Conservation (phyloP, 2,113 vertebrate species). For the Melanocharis versteri region DNA sequence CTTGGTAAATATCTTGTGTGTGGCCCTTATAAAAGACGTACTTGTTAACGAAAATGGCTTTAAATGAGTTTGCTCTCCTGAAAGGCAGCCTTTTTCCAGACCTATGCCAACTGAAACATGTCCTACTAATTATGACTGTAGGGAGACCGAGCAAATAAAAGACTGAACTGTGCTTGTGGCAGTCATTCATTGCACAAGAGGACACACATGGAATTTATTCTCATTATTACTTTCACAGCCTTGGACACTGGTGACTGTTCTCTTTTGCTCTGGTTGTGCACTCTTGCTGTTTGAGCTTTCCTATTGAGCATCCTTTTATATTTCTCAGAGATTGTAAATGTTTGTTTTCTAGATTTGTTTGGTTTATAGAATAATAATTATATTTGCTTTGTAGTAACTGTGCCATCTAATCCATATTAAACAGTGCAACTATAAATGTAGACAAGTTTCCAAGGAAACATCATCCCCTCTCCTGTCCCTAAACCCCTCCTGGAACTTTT, state of each 20-base stretch:
- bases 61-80: background rate
- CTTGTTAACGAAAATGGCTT: background rate
- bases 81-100: background rate
- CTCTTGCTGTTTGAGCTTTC: background rate
- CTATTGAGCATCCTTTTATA: background rate
- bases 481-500: background rate
- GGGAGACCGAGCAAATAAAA: background rate
- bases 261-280: background rate
- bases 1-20: background rate
- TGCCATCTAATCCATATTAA: constrained; percentile 47
- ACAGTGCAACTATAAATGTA: background rate
- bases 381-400: constrained; percentile 25
- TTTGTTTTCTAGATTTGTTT: constrained; percentile 60
- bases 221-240: background rate
- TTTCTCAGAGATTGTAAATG: background rate
- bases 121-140: background rate
- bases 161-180: background rate
- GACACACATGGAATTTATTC: background rate
- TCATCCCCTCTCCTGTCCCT: background rate
- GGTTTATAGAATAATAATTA: constrained; percentile 54
- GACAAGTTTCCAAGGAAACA: constrained; percentile 66
- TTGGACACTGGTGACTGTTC: background rate
- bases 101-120: background rate
- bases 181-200: background rate
- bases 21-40: background rate